phyloP scores from a whole-genome alignment of 64 coral and sea anemone species.

The Stylophora pistillata region DNA sequence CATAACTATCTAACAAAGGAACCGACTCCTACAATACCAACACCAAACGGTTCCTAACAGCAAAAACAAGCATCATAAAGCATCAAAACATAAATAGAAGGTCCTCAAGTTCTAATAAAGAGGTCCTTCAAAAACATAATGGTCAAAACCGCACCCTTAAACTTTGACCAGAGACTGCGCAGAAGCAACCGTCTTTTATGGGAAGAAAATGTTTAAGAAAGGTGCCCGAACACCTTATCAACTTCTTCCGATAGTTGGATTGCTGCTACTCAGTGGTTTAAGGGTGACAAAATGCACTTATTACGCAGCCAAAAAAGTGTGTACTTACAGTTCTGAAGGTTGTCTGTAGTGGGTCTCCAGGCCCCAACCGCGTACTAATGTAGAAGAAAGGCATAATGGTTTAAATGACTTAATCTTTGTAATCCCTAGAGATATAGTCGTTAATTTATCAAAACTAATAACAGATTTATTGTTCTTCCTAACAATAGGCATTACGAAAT shows the following conservation, averaged over 20 bases:
- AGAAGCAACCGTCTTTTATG: slow-evolving; percentile 23
- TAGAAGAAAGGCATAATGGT: too few species aligned
- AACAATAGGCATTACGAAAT: too few species aligned
- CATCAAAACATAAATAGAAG: slow-evolving; percentile 14
- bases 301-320: neutral
- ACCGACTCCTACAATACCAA: neutral
- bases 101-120: neutral
- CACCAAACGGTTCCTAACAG: slow-evolving; percentile 16
- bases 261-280: neutral
- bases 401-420: too few species aligned
- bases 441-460: too few species aligned
- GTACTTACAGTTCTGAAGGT: neutral
- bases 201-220: slow-evolving; percentile 13
- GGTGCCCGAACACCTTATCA: neutral
- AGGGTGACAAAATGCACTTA: neutral
- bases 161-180: slow-evolving; percentile 9
- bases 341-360: too few species aligned
- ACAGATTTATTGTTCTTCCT: too few species aligned
- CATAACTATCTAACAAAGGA: neutral
- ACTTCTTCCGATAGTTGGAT: slow-evolving; percentile 2
- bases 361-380: too few species aligned
- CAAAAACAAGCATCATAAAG: neutral
- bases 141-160: slow-evolving; percentile 10
- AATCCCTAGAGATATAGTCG: too few species aligned
- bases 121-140: neutral